Conservation (phyloP, 2,888 invertebrate species). For the Sinohyriopsis cumingii region DNA sequence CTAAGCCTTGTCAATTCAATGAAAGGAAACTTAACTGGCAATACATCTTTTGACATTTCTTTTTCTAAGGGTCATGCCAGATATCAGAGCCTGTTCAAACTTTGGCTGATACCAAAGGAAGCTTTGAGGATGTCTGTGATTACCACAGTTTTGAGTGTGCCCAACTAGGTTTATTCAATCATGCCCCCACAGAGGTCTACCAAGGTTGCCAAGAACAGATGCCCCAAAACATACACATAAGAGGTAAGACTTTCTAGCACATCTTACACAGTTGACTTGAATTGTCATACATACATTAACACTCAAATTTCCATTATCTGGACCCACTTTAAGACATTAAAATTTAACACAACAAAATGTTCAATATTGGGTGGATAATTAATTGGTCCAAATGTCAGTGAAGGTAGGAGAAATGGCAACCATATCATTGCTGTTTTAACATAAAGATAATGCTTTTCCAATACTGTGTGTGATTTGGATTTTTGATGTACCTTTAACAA, state of each 20-base stretch:
- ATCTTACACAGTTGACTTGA: too few species aligned
- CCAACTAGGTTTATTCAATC: conserved; percentile 77
- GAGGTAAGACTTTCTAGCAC: conserved; percentile 32
- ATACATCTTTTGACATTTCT: neutral
- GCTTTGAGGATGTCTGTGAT: conserved; percentile 67
- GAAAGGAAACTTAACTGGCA: neutral
- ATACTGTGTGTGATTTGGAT: too few species aligned
- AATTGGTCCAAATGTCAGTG: neutral
- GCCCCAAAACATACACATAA: conserved; percentile 37
- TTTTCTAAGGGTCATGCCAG: conserved; percentile 55
- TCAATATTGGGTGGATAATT: neutral
- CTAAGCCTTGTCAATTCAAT: too few species aligned
- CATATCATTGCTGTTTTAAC: too few species aligned
- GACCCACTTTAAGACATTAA: too few species aligned
- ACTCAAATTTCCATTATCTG: too few species aligned
- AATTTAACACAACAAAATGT: neutral
- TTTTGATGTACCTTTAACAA: too few species aligned
- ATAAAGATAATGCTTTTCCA: too few species aligned
- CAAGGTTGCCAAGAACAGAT: conserved; percentile 78
- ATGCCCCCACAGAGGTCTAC: conserved; percentile 81
- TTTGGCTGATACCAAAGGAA: conserved; percentile 53
- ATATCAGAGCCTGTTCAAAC: conserved; percentile 71
- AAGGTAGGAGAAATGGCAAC: neutral
- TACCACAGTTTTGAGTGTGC: conserved; percentile 76
- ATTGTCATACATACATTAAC: too few species aligned